Conservation (phyloP, 92 coral and sea anemone species). For the Porites rus region DNA sequence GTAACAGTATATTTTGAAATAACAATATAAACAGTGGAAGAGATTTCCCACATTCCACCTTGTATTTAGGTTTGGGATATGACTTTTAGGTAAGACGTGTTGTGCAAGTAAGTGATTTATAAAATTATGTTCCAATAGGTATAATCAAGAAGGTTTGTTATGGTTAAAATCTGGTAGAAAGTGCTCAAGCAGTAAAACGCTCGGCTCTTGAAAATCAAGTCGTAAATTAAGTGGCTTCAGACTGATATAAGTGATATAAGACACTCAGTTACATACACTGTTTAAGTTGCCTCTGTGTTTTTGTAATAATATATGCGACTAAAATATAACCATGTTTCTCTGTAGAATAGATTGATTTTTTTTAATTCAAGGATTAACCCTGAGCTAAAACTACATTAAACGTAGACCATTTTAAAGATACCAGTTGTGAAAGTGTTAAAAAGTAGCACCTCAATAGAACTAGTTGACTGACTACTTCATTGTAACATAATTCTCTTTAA, state of each 20-base stretch:
- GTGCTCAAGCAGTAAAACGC: conserved; percentile 24
- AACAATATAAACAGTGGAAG: conserved; percentile 27
- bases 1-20: conserved; percentile 11
- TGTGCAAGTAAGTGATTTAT: conserved; percentile 15
- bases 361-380: conserved; percentile 10
- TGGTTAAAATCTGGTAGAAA: conserved; percentile 20
- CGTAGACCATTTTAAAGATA: not conserved
- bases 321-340: not conserved
- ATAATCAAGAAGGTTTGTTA: conserved; percentile 23
- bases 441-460: conserved; percentile 10
- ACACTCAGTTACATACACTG: conserved; percentile 13
- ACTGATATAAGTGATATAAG: conserved; percentile 21
- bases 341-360: not conserved
- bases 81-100: conserved; percentile 23
- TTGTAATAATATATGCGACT: not conserved
- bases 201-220: conserved; percentile 9
- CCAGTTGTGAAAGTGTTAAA: conserved; percentile 7
- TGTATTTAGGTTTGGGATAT: conserved; percentile 23
- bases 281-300: conserved; percentile 9
- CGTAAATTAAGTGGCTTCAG: conserved; percentile 16
- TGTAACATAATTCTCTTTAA: conserved; percentile 30
- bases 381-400: conserved; percentile 9
- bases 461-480: conserved; percentile 29
- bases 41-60: conserved; percentile 32
- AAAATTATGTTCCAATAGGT: conserved; percentile 20